Base-by-base conservation (phyloP, 2,797 vertebrate species). In the Simalia tracyae region DNA sequence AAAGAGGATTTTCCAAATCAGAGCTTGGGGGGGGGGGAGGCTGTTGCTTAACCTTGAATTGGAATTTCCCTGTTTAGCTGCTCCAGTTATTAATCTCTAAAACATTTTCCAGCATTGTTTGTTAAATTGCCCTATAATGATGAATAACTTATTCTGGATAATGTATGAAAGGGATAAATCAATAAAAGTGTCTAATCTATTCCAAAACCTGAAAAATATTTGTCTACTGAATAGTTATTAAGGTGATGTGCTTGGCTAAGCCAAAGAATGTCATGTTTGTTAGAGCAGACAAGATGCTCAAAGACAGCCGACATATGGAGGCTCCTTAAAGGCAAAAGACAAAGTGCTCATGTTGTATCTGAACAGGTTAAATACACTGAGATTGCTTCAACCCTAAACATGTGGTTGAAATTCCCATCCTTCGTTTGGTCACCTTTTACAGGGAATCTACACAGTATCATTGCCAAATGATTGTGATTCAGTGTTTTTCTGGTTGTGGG, bases 71-170 rank as follows among this genome's bases (percentile, higher is more conserved):
- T 14, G 0, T 7, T 89, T 26, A 36, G 61, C 54, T 7, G 7
- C 59, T 66, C 22, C 46, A n/a, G 31, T 86, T 86, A 91, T 28
- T 84, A 81, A 89, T 81, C 36, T 90, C 66, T 61, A 90, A 93
- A 87, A 89, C 42, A 61, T 42, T 84, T 85, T 90, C 60, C 72
- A 84, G 54, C 60, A 68, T 59, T 86, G 59, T 28, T 46, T 36
- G 26, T 19, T 72, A 61, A 61, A 50, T 31, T 84, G 56, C 90
- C 63, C 46, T 42, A 8, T 68, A 42, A 85, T 26, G n/a, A 36
- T n/a, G 22, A 59, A 57, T 86, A 63, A 61, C 64, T 54, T 76
- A 63, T 84, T 72, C 36, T 64, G 60, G 64, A 81, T 85, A 92
- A 76, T 9, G 76, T 92, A 64, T 87, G 90, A 90, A 92, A 26